phyloP scores from a whole-genome alignment of 2,113 vertebrate species.

The Rafetus swinhoei region DNA sequence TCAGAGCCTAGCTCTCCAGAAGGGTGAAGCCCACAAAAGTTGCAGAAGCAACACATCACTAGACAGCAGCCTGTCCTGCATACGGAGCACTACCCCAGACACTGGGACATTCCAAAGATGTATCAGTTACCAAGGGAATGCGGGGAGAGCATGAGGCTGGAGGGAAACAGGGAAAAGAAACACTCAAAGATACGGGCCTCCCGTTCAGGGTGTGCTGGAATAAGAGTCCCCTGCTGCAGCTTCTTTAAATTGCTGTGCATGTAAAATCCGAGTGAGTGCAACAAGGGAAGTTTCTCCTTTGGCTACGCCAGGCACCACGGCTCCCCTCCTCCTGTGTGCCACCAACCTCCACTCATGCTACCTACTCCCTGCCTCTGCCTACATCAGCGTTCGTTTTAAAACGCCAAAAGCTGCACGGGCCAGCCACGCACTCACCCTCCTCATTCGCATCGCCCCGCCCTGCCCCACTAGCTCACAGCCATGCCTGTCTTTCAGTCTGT shows the following conservation, averaged over 20 bases:
- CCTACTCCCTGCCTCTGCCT: not conserved
- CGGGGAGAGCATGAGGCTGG: not conserved
- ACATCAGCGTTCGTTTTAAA: not conserved
- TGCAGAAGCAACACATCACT: not conserved
- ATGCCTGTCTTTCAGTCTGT: too few species aligned
- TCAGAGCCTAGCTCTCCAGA: not conserved
- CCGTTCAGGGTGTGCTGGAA: not conserved
- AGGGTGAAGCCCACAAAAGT: not conserved
- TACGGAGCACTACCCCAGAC: not conserved
- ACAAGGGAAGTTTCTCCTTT: not conserved
- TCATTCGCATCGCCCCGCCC: not conserved
- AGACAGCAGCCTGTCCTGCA: not conserved
- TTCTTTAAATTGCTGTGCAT: not conserved
- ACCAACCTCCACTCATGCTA: accelerated
- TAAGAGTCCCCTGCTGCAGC: not conserved
- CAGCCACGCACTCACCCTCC: not conserved
- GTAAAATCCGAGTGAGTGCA: too few species aligned
- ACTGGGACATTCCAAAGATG: not conserved
- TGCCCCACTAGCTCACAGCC: too few species aligned
- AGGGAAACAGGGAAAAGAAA: not conserved
- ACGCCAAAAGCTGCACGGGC: not conserved
- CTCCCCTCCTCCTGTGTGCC: not conserved
- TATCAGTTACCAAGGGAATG: not conserved
- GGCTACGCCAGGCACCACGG: not conserved
- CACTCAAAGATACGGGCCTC: not conserved